These are phyloP conservation scores for Uria aalge DNA, from an alignment of 2,113 vertebrate species.

Conservation along the genomic window DNA sequence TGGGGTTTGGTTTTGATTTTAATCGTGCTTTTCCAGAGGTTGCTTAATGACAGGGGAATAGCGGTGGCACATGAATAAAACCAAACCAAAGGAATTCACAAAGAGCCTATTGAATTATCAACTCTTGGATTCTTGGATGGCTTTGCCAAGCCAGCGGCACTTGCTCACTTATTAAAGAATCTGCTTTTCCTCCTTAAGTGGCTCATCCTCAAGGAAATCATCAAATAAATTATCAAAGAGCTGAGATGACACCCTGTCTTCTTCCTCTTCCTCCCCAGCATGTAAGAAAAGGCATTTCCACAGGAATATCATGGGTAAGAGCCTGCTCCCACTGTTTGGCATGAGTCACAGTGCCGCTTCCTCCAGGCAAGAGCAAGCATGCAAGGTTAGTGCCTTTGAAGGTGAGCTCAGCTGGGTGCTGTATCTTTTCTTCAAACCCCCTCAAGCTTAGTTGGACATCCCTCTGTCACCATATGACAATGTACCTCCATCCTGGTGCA, in stretches of 20 bases:
- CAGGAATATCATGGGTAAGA: not conserved
- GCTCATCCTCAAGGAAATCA: not conserved
- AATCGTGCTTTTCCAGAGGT: not conserved
- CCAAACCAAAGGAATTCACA: not conserved
- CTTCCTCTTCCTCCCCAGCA: not conserved
- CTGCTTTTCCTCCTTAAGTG: not conserved
- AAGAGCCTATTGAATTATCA: not conserved
- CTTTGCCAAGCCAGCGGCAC: not conserved
- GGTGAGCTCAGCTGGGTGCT: not conserved
- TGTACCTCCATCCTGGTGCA: not conserved
- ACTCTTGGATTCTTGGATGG: not conserved
- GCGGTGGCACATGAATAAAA: not conserved
- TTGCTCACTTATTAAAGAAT: not conserved
- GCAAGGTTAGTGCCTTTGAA: not conserved
- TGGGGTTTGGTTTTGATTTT: conserved; percentile 1
- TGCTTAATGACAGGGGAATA: not conserved
- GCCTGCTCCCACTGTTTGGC: not conserved
- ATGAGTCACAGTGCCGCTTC: not conserved
- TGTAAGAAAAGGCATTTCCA: not conserved
- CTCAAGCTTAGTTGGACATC: not conserved
- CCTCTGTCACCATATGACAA: not conserved
- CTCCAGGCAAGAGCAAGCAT: not conserved
- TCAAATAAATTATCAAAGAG: not conserved
- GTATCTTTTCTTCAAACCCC: not conserved
- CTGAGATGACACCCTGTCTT: not conserved